phyloP scores from a whole-genome alignment of 2,797 vertebrate genomes.

The Heteromormyrus szaboi region DNA sequence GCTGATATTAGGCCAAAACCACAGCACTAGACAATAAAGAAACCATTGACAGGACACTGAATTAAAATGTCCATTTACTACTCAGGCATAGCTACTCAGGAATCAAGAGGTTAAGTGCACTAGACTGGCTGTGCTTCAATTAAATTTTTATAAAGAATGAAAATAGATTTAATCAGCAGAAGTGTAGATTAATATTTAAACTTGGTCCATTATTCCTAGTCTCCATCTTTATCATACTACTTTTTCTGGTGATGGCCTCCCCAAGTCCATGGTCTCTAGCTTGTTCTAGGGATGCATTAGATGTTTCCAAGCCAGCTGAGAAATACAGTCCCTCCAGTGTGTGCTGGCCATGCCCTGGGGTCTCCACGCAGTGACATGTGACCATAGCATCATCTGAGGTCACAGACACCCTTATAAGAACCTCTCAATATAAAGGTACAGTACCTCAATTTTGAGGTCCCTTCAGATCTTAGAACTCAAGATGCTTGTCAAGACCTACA shows the following conservation, averaged over 20 bases:
- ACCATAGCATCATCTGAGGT: not conserved
- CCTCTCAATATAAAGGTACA: not conserved
- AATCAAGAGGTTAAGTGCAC: not conserved
- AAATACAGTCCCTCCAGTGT: not conserved
- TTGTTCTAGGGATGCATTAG: not conserved
- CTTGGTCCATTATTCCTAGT: not conserved
- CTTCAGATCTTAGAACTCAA: not conserved
- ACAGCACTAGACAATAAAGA: not conserved
- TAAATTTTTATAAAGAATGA: not conserved
- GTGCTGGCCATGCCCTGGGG: not conserved
- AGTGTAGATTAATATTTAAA: constrained; percentile 1
- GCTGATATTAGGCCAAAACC: not conserved
- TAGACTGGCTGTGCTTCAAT: not conserved
- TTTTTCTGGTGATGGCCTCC: not conserved
- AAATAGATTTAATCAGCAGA: not conserved
- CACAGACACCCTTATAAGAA: not conserved
- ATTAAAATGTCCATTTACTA: not conserved
- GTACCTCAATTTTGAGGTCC: not conserved
- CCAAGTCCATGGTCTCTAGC: not conserved
- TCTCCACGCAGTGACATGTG: not conserved
- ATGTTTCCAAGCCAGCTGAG: not conserved
- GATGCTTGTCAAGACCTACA: not conserved
- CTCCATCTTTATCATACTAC: not conserved
- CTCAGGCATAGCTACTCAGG: not conserved
- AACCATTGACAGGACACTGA: not conserved